Base-by-base conservation (phyloP, 2,113 vertebrate species). In the Callithrix jacchus region DNA sequence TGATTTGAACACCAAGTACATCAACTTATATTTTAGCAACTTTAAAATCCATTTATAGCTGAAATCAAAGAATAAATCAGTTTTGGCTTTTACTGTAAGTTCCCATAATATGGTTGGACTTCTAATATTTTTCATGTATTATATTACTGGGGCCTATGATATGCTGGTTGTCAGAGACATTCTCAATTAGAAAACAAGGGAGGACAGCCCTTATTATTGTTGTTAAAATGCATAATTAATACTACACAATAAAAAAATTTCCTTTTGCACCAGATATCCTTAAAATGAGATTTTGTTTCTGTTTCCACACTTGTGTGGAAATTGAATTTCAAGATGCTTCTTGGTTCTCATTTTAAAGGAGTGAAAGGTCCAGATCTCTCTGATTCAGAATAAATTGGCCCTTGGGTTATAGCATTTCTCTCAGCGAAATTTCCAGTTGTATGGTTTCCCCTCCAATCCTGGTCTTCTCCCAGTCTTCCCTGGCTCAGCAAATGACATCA, bases 81-180 rank as follows among this genome's bases (percentile, higher is more conserved):
- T 18, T 76, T 93, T 58, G 49, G 12, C 11, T 95, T 89, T 91
- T 49, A 77, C 14, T 77, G 11, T 86, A 74, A 86, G 74, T 6
- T 54, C n/a, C 16, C 52, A 30, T 30, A 84, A 85, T 27, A 77
- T 35, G 85, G 13, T 32, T n/a, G 89, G 47, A 81, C 61, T 91
- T 95, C 35, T 82, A 49, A 45, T 93, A 23, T 37, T 40, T 64
- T 93, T 54, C 37, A 45, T 54, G 25, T 47, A 32, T 71, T 80
- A 70, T 30, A 92, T 35, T 52, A 47, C n/a, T 40, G 37, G 61
- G 40, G 40, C 30, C 8, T 90, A 49, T 30, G 14, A 58, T 47
- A 84, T 54, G 90, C 52, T 97, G 52, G 35, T 71, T 64, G 56
- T 94, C 70, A 93, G 70, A 93, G 42, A 79, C 13, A 83, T 66